These are phyloP conservation scores for Falco biarmicus DNA, from an alignment of 2,797 vertebrate genomes.

Conservation along the genomic window DNA sequence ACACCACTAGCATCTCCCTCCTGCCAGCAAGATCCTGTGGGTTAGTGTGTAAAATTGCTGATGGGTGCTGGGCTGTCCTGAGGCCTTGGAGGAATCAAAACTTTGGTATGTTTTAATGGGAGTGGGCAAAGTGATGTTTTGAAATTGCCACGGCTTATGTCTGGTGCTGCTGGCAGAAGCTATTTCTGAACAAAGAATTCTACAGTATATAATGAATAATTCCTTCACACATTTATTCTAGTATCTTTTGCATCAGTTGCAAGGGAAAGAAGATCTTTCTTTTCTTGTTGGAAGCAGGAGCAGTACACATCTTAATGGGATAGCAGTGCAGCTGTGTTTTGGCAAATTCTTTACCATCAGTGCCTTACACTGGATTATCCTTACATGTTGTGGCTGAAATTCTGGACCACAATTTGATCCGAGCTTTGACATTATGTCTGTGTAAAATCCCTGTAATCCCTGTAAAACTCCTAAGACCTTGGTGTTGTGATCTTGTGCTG, in stretches of 20 bases:
- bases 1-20: not conserved
- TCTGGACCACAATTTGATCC: rapidly evolving
- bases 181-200: constrained; percentile 10
- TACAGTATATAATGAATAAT: not conserved
- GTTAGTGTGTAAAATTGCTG: not conserved
- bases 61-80: not conserved
- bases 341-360: not conserved
- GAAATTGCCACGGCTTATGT: not conserved
- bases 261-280: not conserved
- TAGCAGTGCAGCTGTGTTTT: not conserved
- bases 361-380: not conserved
- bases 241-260: not conserved
- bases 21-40: not conserved
- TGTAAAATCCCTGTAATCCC: not conserved
- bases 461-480: not conserved
- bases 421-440: not conserved
- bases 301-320: not conserved
- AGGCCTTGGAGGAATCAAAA: not conserved
- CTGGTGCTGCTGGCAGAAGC: not conserved
- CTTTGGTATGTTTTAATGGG: not conserved
- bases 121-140: not conserved
- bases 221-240: not conserved
- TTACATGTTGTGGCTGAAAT: not conserved
- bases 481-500: not conserved
- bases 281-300: not conserved